A percentile compares a stretch with the other conserved stretches of the same genome.
phyloP scores from a whole-genome alignment of 2,888 invertebrate genomes.

The Pyrrhia umbra region DNA sequence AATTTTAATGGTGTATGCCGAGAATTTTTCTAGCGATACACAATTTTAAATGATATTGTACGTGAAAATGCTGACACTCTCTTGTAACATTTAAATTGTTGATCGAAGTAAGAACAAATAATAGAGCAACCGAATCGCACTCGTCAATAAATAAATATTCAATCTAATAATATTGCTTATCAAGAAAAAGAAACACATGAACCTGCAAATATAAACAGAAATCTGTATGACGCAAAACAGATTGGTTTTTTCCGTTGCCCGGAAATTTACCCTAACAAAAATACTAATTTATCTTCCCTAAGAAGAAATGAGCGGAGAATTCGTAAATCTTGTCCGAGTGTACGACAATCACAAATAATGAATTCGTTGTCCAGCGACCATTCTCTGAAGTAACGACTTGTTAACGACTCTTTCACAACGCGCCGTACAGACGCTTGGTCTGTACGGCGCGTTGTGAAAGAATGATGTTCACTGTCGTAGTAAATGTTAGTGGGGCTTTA shows the following conservation, averaged over 20 bases:
- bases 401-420: too few species aligned
- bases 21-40: too few species aligned
- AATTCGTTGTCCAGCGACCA: constrained; percentile 2
- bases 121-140: neutral
- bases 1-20: too few species aligned
- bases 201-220: neutral
- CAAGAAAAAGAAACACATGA: neutral
- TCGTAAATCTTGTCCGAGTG: constrained; percentile 14
- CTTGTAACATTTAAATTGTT: too few species aligned
- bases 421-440: neutral
- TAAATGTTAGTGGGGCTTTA: neutral
- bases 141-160: neutral
- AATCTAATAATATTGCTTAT: neutral
- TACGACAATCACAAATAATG: constrained; percentile 19
- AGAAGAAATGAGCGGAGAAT: neutral
- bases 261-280: neutral
- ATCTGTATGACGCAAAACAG: neutral
- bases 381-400: neutral
- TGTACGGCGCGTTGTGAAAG: neutral
- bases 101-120: too few species aligned
- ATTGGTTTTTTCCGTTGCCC: neutral
- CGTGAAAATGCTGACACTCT: too few species aligned
- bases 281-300: neutral
- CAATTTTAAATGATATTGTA: too few species aligned
- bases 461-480: neutral